Conservation (phyloP, 2,797 vertebrate genomes). For the Scyliorhinus canicula region DNA sequence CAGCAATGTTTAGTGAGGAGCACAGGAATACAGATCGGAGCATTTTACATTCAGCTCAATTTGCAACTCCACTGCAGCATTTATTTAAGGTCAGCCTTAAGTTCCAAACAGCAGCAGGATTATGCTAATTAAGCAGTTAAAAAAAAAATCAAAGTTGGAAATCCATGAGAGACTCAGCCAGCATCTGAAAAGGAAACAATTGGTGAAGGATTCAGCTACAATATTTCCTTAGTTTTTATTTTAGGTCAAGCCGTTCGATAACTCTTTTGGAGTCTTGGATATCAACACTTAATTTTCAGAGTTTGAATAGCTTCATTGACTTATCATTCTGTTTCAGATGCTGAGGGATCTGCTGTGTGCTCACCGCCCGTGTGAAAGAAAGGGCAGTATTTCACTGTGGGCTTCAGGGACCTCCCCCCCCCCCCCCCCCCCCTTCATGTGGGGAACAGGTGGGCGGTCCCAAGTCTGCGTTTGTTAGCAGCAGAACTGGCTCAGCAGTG, state of each 20-base stretch:
- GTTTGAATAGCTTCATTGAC: not conserved
- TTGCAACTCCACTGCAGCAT: not conserved
- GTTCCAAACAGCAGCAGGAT: not conserved
- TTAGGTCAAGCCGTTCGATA: not conserved
- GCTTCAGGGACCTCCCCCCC: too few species aligned
- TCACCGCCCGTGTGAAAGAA: not conserved
- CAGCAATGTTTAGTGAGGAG: not conserved
- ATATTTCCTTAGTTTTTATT: not conserved
- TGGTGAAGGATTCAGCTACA: not conserved
- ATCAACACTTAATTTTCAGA: not conserved
- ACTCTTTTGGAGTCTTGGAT: not conserved
- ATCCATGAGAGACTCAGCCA: not conserved
- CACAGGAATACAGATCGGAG: not conserved
- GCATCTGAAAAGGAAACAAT: not conserved
- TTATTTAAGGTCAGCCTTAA: not conserved
- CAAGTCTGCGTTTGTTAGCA: too few species aligned
- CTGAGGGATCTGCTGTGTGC: not conserved
- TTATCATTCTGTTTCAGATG: too few species aligned
- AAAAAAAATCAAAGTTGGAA: not conserved
- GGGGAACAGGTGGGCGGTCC: too few species aligned
- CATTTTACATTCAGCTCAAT: not conserved
- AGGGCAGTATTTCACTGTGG: not conserved
- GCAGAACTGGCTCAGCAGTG: too few species aligned
- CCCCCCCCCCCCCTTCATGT: too few species aligned
- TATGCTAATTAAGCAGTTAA: not conserved